These are phyloP conservation scores for Psilanteris sp. DNA, from an alignment of 1,140 invertebrate species.

Conservation along the genomic window DNA sequence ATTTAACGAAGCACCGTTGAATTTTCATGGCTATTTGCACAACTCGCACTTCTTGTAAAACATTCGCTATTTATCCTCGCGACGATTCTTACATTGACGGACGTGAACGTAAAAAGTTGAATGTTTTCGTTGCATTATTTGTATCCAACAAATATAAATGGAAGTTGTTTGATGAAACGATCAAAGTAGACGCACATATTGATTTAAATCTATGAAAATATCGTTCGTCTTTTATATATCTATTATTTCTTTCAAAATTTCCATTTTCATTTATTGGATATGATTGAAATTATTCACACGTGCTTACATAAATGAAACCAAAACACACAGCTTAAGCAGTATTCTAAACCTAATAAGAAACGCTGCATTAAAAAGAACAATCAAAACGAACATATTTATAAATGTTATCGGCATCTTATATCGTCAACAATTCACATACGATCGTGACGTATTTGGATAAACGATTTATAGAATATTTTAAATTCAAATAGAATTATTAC, in stretches of 20 bases:
- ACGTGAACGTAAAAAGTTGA: conserved; percentile 22
- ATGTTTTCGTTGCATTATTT: conserved; percentile 47
- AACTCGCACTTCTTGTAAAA: conserved; percentile 56
- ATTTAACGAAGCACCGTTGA: conserved; percentile 65
- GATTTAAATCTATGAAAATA: conserved; percentile 54
- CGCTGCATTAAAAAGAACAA: too few relatives aligned
- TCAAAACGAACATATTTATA: too few relatives aligned
- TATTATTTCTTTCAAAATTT: conserved; percentile 14
- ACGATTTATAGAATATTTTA: too few relatives aligned
- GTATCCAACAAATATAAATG: conserved; percentile 58
- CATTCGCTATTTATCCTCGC: conserved; percentile 52
- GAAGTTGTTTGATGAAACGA: conserved; percentile 28
- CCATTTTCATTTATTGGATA: conserved; percentile 51
- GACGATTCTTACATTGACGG: conserved; percentile 34
- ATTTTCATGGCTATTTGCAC: conserved; percentile 54
- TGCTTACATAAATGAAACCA: neutral
- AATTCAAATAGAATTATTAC: too few relatives aligned
- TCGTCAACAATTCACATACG: too few relatives aligned
- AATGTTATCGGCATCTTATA: too few relatives aligned
- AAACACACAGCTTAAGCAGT: too few relatives aligned
- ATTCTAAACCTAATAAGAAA: too few relatives aligned
- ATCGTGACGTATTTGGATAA: too few relatives aligned
- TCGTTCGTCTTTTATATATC: conserved; percentile 17
- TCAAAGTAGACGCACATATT: conserved; percentile 12
- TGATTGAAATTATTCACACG: conserved; percentile 15